Conservation (phyloP, 2,888 invertebrate genomes). For the Gonocerus acuteangulatus region DNA sequence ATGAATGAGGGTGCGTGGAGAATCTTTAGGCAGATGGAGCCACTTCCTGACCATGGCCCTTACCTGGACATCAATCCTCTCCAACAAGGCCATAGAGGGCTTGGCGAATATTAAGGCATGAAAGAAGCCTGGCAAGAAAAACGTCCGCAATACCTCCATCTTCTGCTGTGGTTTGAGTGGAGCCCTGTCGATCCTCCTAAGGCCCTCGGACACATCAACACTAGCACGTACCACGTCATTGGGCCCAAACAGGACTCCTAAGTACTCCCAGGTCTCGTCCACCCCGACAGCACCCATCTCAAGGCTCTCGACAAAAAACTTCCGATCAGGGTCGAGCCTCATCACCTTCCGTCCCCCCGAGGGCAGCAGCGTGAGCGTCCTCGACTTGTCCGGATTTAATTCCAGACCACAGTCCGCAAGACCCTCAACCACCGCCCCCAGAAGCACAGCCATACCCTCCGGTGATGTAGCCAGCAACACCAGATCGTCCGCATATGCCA, state of each 20-base stretch:
- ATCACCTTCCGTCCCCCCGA: neutral
- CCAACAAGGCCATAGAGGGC: slow-evolving; percentile 1
- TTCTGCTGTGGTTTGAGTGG: slow-evolving; percentile 32
- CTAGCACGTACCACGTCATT: neutral
- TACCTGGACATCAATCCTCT: slow-evolving; percentile 40
- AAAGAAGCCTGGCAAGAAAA: neutral
- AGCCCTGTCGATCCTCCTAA: neutral
- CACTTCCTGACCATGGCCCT: slow-evolving; percentile 39
- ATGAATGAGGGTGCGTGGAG: slow-evolving; percentile 41
- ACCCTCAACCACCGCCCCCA: neutral
- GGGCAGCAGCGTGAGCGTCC: neutral
- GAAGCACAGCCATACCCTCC: neutral
- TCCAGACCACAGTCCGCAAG: neutral
- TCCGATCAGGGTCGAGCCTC: neutral
- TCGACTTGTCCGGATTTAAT: neutral
- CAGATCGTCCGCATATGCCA: slow-evolving; percentile 10
- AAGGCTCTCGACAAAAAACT: neutral
- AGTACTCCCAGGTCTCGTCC: neutral
- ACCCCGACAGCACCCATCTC: neutral
- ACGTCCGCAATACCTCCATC: neutral
- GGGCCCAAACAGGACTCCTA: neutral
- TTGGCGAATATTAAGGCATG: neutral
- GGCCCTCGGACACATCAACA: neutral
- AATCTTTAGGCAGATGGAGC: slow-evolving; percentile 41
- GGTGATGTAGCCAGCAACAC: neutral